A percentile compares a stretch with the other conserved stretches of the same genome.
These are phyloP conservation scores for Haliaeetus leucogaster DNA, from an alignment of 2,113 vertebrate species.

Conservation along the genomic window DNA sequence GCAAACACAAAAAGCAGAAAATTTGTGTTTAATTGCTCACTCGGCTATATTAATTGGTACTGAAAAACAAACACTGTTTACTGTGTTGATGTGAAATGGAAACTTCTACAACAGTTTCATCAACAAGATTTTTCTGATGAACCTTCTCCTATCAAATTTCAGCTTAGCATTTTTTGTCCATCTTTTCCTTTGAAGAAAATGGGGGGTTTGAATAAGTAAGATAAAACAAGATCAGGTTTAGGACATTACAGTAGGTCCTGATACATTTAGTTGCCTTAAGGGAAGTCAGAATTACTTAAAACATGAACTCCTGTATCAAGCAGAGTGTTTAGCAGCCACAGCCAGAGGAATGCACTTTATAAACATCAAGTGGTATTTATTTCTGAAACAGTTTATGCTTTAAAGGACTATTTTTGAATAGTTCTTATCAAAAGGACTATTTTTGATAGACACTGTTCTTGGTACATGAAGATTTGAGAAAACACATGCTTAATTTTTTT, in stretches of 20 bases:
- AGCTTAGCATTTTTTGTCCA: not conserved
- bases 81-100: not conserved
- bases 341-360: slow-evolving; percentile 13
- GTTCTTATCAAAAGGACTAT: not conserved
- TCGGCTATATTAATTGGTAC: not conserved
- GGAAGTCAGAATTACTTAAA: slow-evolving; percentile 4
- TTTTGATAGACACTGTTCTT: not conserved
- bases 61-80: not conserved
- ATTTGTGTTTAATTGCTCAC: not conserved
- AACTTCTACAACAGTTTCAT: not conserved
- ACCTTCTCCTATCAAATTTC: not conserved
- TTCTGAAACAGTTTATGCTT: slow-evolving; percentile 5
- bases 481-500: not conserved
- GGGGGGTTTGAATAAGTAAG: fast-evolving
- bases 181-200: not conserved
- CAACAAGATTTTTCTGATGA: not conserved
- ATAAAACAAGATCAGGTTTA: not conserved
- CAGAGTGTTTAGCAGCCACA: not conserved
- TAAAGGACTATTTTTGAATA: not conserved
- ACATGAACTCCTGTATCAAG: not conserved
- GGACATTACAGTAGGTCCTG: not conserved
- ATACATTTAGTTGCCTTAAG: not conserved
- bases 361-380: slow-evolving; percentile 11
- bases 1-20: not conserved
- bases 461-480: not conserved